Percentiles rank a stretch among this genome's conserved stretches.
These are phyloP conservation scores for Caranx melampygus DNA, from an alignment of 2,113 vertebrate genomes.

Conservation along the genomic window DNA sequence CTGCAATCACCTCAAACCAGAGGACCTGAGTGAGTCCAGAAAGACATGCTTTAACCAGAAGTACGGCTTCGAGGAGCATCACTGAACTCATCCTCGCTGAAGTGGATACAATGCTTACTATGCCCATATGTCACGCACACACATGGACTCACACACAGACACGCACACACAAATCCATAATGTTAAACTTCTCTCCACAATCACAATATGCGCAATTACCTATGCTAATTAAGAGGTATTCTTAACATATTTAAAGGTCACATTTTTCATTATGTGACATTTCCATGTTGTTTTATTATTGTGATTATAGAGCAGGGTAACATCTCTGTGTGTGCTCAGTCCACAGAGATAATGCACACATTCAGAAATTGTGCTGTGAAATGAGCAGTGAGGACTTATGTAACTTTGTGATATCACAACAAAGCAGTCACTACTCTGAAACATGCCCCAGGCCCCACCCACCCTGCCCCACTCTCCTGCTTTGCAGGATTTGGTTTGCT, in stretches of 20 bases:
- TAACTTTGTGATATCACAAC: no score
- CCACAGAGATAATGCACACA: no score
- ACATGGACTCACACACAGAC: slow-evolving; percentile 4
- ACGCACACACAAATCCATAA: slow-evolving; percentile 6
- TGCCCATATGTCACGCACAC: neutral
- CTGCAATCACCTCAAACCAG: slow-evolving; percentile 53
- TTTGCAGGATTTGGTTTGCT: no score
- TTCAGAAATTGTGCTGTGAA: no score
- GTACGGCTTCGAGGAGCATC: slow-evolving; percentile 8
- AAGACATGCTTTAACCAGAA: slow-evolving; percentile 10
- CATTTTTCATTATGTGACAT: no score
- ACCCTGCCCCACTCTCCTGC: no score
- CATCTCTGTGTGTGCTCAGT: no score
- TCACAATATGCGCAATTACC: neutral
- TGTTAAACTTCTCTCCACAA: neutral
- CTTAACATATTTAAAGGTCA: neutral
- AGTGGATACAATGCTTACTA: neutral
- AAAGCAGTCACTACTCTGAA: no score
- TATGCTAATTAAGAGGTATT: neutral
- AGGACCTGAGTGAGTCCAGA: slow-evolving; percentile 5
- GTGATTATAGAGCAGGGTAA: no score
- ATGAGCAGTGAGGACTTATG: no score
- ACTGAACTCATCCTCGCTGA: neutral
- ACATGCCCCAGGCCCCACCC: no score
- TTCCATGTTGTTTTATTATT: no score